These are phyloP conservation scores for Calephelis virginiensis DNA, from an alignment of 1,140 invertebrate genomes.

Conservation along the genomic window DNA sequence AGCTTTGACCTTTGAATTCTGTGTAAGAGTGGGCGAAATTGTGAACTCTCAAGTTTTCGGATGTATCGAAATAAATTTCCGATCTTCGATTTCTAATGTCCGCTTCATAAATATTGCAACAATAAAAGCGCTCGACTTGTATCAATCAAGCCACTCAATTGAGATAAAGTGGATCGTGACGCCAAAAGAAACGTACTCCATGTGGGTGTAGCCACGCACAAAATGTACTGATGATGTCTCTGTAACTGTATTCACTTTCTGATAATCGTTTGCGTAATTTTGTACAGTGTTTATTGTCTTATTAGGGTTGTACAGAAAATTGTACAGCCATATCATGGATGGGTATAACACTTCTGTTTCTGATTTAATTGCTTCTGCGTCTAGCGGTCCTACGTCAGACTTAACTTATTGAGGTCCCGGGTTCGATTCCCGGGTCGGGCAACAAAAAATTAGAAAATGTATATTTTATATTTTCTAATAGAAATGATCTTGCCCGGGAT, in stretches of 20 bases:
- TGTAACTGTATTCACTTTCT: conserved; percentile 31
- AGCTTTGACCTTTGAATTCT: too few relatives aligned
- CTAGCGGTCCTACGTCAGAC: too few relatives aligned
- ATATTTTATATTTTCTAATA: too few relatives aligned
- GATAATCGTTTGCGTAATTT: conserved; percentile 20
- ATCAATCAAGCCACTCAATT: conserved; percentile 24
- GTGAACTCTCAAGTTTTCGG: not conserved
- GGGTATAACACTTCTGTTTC: too few relatives aligned
- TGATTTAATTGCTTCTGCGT: too few relatives aligned
- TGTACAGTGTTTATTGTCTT: conserved; percentile 15
- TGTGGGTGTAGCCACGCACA: conserved; percentile 27
- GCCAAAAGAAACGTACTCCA: conserved; percentile 28
- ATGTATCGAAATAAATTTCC: conserved; percentile 2
- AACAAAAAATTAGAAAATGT: too few relatives aligned
- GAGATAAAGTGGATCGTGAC: conserved; percentile 19
- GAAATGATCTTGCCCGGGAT: too few relatives aligned
- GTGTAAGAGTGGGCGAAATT: not conserved
- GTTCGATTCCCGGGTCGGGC: too few relatives aligned
- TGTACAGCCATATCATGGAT: too few relatives aligned
- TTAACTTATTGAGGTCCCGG: too few relatives aligned
- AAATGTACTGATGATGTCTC: conserved; percentile 27
- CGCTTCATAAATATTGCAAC: conserved; percentile 10
- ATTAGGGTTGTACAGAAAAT: too few relatives aligned
- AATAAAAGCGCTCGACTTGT: conserved; percentile 4
- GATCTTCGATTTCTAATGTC: conserved; percentile 4